Evolutionary conservation across 2,888 invertebrate genomes (phyloP), one percentile per base, ranked within the genome.

Genomic region (Cerastoderma edule): DNA sequence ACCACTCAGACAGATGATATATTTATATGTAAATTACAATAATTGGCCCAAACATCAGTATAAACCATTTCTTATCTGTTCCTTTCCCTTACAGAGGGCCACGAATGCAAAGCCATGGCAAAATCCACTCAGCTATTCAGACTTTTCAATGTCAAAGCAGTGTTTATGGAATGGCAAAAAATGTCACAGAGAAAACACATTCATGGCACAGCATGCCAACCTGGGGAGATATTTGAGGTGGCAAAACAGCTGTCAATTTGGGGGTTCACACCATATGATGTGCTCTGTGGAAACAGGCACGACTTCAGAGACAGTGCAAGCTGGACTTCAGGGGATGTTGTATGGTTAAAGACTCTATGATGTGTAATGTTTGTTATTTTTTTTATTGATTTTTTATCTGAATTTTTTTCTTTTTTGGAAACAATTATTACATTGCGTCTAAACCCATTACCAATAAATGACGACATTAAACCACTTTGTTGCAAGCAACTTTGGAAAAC

Each of bases 101-200:
- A 88, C 63, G 90, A 90, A 72, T 89, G 89, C 67, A 86, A 83
- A 80, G 88, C 86, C 22, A 56, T 90, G 68, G 83, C 79, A 6
- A 67, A 69, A n/a, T 83, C 86, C 0, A 39, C 72, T n/a, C 57
- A 79, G 35, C 80, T 90, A 57, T 81, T 88, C 68, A 71, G 75
- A 30, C 28, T 35, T 16, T 75, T 87, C 65, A 74, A 83, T 66
- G 87, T 90, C 60, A 86, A 85, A 68, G 88, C 89, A 70, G 81
- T 90, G 16, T 86, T 90, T 77, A 89, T 87, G 86, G 90, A 90
- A 81, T 90, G 90, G 90, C 79, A 84, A 39, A 83, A 85, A 70
- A 90, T 90, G 90, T 87, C 84, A 57, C 54, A 64, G 19, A 72
- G 80, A 27, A 76, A 81, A 64, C 83, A 85, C 73, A 72, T 78